Conservation (phyloP, 2,113 vertebrate genomes). For the Platycercus adscitus region DNA sequence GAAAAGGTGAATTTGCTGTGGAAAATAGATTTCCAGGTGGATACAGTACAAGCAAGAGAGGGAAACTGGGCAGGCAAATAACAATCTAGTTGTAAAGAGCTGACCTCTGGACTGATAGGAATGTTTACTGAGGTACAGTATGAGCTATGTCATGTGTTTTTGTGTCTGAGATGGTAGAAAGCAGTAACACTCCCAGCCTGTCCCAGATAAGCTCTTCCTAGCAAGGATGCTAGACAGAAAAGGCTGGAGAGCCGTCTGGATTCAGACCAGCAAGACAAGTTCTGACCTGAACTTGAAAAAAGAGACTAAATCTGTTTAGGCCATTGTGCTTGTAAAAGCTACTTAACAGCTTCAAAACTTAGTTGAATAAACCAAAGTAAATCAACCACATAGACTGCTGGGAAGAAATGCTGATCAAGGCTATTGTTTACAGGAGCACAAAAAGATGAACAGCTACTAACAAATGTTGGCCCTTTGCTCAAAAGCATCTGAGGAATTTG, state of each 20-base stretch:
- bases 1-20: not conserved
- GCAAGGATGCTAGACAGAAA: slow-evolving; percentile 4
- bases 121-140: not conserved
- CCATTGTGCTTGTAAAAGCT: not conserved
- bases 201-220: not conserved
- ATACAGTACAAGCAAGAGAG: not conserved
- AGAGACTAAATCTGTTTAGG: not conserved
- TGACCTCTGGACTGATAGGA: not conserved
- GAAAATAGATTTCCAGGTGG: not conserved
- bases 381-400: slow-evolving; percentile 4
- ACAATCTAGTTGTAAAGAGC: not conserved
- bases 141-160: not conserved
- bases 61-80: not conserved
- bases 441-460: slow-evolving; percentile 56
- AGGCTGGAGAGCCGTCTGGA: not conserved
- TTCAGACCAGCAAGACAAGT: not conserved
- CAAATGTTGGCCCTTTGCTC: slow-evolving; percentile 34
- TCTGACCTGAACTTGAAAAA: not conserved
- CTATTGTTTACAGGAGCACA: slow-evolving; percentile 44
- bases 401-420: slow-evolving; percentile 46
- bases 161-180: not conserved
- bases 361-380: slow-evolving; percentile 31
- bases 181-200: not conserved
- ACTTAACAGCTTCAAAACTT: not conserved
- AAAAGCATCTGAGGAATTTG: slow-evolving; percentile 54